phyloP scores from a whole-genome alignment of 1,140 invertebrate species.

The Cataglyphis hispanica region DNA sequence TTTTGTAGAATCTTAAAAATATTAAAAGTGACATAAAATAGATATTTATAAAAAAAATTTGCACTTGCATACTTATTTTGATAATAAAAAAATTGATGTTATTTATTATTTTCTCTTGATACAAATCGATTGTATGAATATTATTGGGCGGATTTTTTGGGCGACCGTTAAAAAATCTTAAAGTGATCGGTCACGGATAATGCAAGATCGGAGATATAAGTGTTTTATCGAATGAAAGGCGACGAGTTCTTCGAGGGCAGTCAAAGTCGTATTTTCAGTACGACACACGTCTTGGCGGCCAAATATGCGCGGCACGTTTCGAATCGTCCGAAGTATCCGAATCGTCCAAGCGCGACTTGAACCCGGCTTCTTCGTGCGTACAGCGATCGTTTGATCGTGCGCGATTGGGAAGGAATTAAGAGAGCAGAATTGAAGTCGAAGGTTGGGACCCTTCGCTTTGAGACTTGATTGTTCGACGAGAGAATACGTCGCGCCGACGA shows the following conservation, averaged over 20 bases:
- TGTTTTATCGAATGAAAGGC: constrained; percentile 46
- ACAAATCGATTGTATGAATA: neutral
- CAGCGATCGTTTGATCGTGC: constrained; percentile 54
- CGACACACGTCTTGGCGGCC: constrained; percentile 26
- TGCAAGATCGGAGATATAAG: constrained; percentile 27
- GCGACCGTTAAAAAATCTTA: neutral
- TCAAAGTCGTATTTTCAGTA: constrained; percentile 51
- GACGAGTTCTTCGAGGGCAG: neutral
- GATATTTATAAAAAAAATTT: neutral
- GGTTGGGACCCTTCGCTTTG: constrained; percentile 26
- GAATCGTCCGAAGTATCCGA: constrained; percentile 54
- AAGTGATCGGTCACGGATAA: neutral
- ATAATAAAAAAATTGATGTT: neutral
- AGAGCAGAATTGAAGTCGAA: constrained; percentile 46
- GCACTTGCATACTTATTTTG: too few species aligned
- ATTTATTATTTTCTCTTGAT: neutral
- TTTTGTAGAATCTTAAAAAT: neutral
- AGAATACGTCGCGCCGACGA: constrained; percentile 42
- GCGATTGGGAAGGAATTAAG: constrained; percentile 61
- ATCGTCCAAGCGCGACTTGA: constrained; percentile 37
- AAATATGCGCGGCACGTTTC: constrained; percentile 61
- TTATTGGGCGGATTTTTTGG: constrained; percentile 6
- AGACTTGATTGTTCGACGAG: constrained; percentile 52
- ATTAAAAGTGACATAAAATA: neutral
- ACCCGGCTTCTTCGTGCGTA: constrained; percentile 34